Evolutionary conservation across 2,888 invertebrate species (phyloP), one percentile per base, ranked within the genome.

Genomic region (Drosophila quasianomalipes): DNA sequence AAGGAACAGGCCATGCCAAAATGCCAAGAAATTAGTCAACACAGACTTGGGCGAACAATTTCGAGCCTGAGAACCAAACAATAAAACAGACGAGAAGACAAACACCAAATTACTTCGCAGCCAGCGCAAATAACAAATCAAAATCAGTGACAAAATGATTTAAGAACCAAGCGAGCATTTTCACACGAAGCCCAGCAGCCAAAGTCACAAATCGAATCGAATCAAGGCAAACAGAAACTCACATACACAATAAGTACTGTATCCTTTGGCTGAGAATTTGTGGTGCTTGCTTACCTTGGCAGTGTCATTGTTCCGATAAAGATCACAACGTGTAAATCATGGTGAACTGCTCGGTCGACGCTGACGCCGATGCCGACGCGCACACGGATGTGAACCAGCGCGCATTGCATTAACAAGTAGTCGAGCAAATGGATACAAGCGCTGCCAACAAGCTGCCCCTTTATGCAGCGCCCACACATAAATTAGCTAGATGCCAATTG

Each of bases 91-190:
- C 39, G 57, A 62, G 52, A 49, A 78, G 67, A 65, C 81, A 78
- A 86, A 78, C 71, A 78, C 79, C 76, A 79, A 89, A 89, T 85
- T 78, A 81, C 78, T 75, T 69, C 67, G 70, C 67, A 77, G 74
- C 72, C 65, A 70, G 76, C 77, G 71, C 76, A 79, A 86, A 82
- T 79, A 87, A 87, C 83, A 87, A 87, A 89, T 89, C 83, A 83
- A 87, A 89, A 83, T 77, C 81, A 81, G 88, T 83, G 86, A 89
- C 89, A 89, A 90, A 90, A 88, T 90, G 89, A 90, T 90, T 90
- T 88, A 88, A 75, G 89, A 87, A 80, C 85, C 82, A 67, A 61
- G 76, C 68, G 65, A 89, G 87, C 83, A 82, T 85, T 78, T 88
- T 88, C 88, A 88, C 88, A 88, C 88, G 88, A 81, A 82, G 76